phyloP scores from a whole-genome alignment of 2,797 vertebrate genomes.

The Lepus townsendii region DNA sequence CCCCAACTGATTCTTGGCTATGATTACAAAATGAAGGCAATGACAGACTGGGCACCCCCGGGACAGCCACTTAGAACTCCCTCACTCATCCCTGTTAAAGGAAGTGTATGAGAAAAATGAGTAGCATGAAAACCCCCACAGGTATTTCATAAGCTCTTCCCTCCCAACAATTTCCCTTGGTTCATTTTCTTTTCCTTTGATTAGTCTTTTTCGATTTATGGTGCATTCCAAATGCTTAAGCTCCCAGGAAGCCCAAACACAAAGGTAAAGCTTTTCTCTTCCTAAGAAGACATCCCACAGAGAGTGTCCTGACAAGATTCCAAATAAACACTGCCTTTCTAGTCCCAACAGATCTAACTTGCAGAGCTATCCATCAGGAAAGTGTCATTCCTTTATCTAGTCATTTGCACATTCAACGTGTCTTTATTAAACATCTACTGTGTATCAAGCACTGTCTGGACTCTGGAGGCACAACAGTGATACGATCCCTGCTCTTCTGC shows the following conservation, averaged over 20 bases:
- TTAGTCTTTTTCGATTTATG: conserved; percentile 11
- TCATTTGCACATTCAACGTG: background rate
- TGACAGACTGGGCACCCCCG: background rate
- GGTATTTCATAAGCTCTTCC: conserved; percentile 67
- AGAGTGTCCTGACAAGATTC: conserved; percentile 27
- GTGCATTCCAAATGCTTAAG: conserved; percentile 43
- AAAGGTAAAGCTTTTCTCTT: conserved; percentile 58
- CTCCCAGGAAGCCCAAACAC: conserved; percentile 47
- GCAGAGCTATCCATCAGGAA: background rate
- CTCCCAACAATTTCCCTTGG: conserved; percentile 41
- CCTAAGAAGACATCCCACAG: conserved; percentile 37
- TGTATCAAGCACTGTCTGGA: background rate
- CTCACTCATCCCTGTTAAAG: conserved; percentile 48
- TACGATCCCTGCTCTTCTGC: background rate
- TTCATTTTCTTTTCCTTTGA: conserved; percentile 59
- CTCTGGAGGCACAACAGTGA: background rate
- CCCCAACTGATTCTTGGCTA: conserved; percentile 11
- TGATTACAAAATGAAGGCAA: conserved; percentile 41
- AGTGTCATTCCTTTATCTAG: background rate
- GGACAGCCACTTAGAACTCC: conserved; percentile 61
- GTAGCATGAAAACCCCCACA: conserved; percentile 33
- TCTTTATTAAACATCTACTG: background rate
- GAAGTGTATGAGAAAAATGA: conserved; percentile 57
- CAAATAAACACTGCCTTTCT: conserved; percentile 50
- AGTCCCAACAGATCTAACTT: conserved; percentile 9